Base-by-base conservation (phyloP, 2,113 vertebrate genomes). In the Penelope pileata region DNA sequence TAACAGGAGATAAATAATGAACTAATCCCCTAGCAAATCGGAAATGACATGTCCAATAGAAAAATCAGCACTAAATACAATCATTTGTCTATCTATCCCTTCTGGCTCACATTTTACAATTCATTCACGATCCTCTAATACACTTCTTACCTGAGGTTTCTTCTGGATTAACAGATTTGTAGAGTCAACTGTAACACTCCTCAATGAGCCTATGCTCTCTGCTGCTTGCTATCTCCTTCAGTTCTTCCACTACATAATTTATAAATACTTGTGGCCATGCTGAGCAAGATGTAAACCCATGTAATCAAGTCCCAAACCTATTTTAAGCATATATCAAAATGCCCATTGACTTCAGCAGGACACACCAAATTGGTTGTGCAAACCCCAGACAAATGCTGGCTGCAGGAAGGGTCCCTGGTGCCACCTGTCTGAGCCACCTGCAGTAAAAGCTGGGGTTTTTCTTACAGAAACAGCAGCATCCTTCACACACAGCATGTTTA, bases 401-500 rank as follows among this genome's bases (percentile, higher is more conserved):
- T 83, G 53, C 53, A 77, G 45, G 48, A 67, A 60, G 8, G 9
- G 42, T 40, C 36, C 45, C 8, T 38, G 8, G 27, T 54, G n/a
- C 15, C 16, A 19, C 26, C 10, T 32, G 7, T 45, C 47, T 47
- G 32, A 78, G 29, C 10, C 54, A n/a, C 54, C 15, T 58, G 54
- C 54, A 58, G 32, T 58, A n/a, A 58, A n/a, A 58, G 6, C 32
- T 4, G 7, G 38, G 26, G 24, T 6, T 64, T 36, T 34, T 60
- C 32, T 58, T n/a, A 27, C 12, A 45, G 50, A 19, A 60, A 17
- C 14, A 59, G 27, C 59, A 69, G 6, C 29, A 53, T 17, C 27
- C 64, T 82, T 48, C 0, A 0, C 54, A 14, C 3, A 2, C 3
- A 5, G 6, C 7, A 1, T 29, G 17, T 82, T 56, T 62, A 12